Percentiles rank a stretch among this genome's conserved stretches.
These are phyloP conservation scores for Drosophila rubida DNA, from an alignment of 2,888 invertebrate genomes.

Conservation along the genomic window DNA sequence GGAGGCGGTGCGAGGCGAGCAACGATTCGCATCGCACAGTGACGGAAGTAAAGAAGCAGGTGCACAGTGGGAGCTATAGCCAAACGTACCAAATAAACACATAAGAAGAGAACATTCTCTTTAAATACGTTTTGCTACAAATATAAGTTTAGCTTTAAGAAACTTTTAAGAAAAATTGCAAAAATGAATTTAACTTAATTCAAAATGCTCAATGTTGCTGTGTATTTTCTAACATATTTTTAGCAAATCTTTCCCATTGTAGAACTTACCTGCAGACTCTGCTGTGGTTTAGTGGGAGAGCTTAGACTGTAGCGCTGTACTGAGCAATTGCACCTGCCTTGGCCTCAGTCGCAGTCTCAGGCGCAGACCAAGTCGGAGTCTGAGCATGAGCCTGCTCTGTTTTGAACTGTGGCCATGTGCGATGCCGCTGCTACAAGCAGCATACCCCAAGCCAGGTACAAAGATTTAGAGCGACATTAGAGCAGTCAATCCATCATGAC, in stretches of 20 bases:
- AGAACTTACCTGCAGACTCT: conserved; percentile 43
- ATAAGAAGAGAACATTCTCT: no score
- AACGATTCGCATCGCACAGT: conserved; percentile 53
- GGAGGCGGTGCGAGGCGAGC: conserved; percentile 26
- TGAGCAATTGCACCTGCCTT: conserved; percentile 75
- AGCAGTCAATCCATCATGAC: conserved; percentile 85
- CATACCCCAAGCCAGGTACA: conserved; percentile 59
- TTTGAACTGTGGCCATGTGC: conserved; percentile 65
- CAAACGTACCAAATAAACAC: neutral
- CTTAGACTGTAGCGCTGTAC: conserved; percentile 40
- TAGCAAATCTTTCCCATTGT: conserved; percentile 45
- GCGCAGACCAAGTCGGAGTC: conserved; percentile 20
- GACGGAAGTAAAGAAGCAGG: conserved; percentile 69
- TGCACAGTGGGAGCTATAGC: conserved; percentile 49
- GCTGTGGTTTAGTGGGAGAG: conserved; percentile 72
- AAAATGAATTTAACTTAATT: no score
- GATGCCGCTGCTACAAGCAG: conserved; percentile 69
- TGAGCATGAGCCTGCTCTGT: conserved; percentile 41
- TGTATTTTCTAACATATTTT: neutral
- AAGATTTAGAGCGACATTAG: conserved; percentile 85
- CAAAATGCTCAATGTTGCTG: neutral
- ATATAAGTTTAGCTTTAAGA: no score
- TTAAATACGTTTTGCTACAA: no score
- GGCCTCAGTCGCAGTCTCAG: conserved; percentile 40
- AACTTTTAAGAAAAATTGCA: no score